These are phyloP conservation scores for Sylvicola cinctus DNA, from an alignment of 2,888 invertebrate genomes.

Conservation along the genomic window DNA sequence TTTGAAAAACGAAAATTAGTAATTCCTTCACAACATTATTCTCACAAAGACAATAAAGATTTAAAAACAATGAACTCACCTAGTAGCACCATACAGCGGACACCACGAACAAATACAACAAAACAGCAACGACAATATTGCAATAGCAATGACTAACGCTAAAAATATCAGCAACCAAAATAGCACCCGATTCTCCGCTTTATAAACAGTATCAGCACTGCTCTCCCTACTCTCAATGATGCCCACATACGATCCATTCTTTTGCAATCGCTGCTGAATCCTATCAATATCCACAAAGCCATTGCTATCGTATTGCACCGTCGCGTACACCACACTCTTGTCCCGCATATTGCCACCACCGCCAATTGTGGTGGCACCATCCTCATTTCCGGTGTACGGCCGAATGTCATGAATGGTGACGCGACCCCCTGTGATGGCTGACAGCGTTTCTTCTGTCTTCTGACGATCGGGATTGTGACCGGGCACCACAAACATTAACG, in stretches of 20 bases:
- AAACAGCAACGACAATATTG: slow-evolving; percentile 47
- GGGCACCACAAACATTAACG: slow-evolving; percentile 65
- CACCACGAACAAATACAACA: slow-evolving; percentile 74
- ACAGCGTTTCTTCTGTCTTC: slow-evolving; percentile 53
- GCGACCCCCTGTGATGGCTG: slow-evolving; percentile 57
- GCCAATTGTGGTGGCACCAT: slow-evolving; percentile 32
- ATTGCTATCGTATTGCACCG: slow-evolving; percentile 42
- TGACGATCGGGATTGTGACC: slow-evolving; percentile 51
- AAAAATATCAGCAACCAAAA: slow-evolving; percentile 63
- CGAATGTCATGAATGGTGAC: slow-evolving; percentile 55
- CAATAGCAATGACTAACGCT: slow-evolving; percentile 49
- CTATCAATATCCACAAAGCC: slow-evolving; percentile 50
- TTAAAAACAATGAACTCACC: slow-evolving; percentile 21
- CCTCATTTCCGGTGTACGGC: slow-evolving; percentile 36
- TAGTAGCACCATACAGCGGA: slow-evolving; percentile 58
- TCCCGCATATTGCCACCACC: slow-evolving; percentile 21
- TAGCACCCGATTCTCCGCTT: slow-evolving; percentile 47
- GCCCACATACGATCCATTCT: slow-evolving; percentile 21
- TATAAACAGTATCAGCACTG: slow-evolving; percentile 30
- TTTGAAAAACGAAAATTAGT: no score
- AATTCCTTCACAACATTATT: no score
- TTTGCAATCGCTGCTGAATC: slow-evolving; percentile 39
- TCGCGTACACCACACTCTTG: slow-evolving; percentile 52
- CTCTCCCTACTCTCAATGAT: slow-evolving; percentile 17
- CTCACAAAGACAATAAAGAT: no score